Percentiles rank a stretch among this genome's conserved stretches.
Conservation (phyloP, 1,140 invertebrate species). For the Cyphomyrmex costatus region DNA sequence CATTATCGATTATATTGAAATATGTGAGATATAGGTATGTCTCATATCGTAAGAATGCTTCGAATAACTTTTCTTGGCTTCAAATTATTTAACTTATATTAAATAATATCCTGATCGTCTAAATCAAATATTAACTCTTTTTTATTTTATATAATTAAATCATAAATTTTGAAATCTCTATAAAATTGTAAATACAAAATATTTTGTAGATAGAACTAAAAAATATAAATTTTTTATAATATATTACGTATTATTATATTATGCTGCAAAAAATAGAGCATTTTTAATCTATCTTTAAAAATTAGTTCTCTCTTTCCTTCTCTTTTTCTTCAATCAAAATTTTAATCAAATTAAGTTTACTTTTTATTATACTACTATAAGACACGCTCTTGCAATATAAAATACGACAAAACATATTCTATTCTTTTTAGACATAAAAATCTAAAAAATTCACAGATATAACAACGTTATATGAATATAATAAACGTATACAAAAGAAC, state of each 20-base stretch:
- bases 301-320: neutral
- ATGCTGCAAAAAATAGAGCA: neutral
- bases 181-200: neutral
- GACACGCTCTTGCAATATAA: neutral
- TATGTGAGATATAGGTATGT: neutral
- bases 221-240: neutral
- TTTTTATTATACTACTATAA: neutral
- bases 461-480: slow-evolving; percentile 12
- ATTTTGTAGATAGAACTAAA: neutral
- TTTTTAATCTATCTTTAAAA: neutral
- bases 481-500: neutral
- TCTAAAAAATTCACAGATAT: neutral
- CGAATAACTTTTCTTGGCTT: neutral
- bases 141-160: neutral
- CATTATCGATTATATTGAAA: neutral
- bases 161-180: neutral
- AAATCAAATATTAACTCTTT: neutral
- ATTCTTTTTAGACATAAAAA: neutral
- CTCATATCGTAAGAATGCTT: neutral
- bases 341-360: neutral
- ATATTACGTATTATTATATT: neutral
- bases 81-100: neutral
- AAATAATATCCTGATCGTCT: neutral
- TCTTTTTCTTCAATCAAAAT: neutral
- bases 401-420: neutral